Evolutionary conservation across 2,797 vertebrate species (phyloP).

Genomic region (Acanthurus lineatus): DNA sequence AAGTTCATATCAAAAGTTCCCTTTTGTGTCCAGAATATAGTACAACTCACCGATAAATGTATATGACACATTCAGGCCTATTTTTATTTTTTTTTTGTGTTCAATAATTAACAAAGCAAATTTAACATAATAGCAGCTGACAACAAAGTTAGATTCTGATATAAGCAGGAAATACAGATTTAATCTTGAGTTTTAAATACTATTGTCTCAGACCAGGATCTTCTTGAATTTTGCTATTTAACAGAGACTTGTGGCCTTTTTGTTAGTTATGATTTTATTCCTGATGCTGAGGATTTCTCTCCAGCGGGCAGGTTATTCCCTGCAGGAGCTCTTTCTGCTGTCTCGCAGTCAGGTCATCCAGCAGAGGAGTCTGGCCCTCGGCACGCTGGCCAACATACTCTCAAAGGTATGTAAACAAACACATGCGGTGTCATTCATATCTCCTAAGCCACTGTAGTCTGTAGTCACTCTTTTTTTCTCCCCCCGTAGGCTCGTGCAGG

Average conservation of each 20-base stretch:
- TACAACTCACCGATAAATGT: not conserved
- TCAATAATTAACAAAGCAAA: not conserved
- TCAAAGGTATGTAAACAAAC: slow-evolving; percentile 85
- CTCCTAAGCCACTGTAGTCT: not conserved
- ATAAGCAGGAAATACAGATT: not conserved
- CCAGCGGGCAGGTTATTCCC: slow-evolving; percentile 96
- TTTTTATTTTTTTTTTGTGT: not conserved
- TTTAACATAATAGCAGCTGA: not conserved
- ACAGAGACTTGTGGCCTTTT: too few relatives aligned
- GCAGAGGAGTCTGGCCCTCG: slow-evolving; percentile 93
- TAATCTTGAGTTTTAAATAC: not conserved
- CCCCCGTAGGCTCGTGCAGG: slow-evolving; percentile 88
- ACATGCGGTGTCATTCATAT: not conserved
- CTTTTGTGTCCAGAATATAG: not conserved
- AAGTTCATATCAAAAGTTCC: not conserved
- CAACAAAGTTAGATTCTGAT: not conserved
- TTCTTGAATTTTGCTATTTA: too few relatives aligned
- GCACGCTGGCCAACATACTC: slow-evolving; percentile 91
- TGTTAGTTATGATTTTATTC: too few relatives aligned
- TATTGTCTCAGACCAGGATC: too few relatives aligned
- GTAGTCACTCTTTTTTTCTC: not conserved
- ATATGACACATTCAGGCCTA: not conserved
- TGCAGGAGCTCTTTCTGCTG: slow-evolving; percentile 97
- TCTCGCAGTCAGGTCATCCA: slow-evolving; percentile 95
- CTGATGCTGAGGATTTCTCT: slow-evolving; percentile 30